phyloP scores from a whole-genome alignment of 2,113 vertebrate genomes.

The Hirundichthys speculiger region DNA sequence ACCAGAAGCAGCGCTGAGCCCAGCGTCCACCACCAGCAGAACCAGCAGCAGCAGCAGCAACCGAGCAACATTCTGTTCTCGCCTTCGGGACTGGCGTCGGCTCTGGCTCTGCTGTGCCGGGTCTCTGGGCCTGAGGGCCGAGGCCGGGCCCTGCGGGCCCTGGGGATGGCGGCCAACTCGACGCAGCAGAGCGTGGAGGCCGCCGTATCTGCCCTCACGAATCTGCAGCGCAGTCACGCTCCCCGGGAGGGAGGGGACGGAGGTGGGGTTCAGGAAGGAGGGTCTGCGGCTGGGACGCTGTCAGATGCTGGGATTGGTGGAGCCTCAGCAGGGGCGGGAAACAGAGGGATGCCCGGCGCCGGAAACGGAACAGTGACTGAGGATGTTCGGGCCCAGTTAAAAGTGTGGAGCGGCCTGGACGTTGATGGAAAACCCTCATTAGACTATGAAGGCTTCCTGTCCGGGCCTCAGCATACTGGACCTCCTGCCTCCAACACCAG shows the following conservation, averaged over 20 bases:
- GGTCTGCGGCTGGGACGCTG: neutral
- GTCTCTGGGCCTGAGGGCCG: constrained; percentile 9
- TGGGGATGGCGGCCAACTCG: constrained; percentile 23
- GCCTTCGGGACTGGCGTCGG: constrained; percentile 25
- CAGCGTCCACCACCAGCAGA: neutral
- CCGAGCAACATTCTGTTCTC: constrained; percentile 32
- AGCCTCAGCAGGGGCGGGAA: neutral
- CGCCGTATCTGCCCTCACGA: too few species aligned
- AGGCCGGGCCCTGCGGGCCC: constrained; percentile 22
- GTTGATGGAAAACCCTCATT: constrained; percentile 16
- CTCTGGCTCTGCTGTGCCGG: constrained; percentile 20
- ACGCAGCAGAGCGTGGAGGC: constrained; percentile 27
- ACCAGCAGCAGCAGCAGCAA: neutral
- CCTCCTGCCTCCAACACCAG: constrained; percentile 2
- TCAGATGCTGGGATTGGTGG: constrained; percentile 2
- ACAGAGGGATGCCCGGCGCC: neutral
- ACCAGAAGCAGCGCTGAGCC: constrained; percentile 2
- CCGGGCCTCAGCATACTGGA: neutral
- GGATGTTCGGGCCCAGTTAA: constrained; percentile 5
- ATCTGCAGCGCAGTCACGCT: constrained; percentile 21
- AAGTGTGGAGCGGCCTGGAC: constrained; percentile 7
- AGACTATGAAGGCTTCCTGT: constrained; percentile 19
- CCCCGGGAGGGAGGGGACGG: constrained; percentile 3
- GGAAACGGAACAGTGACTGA: neutral
- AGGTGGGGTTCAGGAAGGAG: too few species aligned